These are phyloP conservation scores for Drosophila ironensis DNA, from an alignment of 1,140 invertebrate genomes.

Conservation along the genomic window DNA sequence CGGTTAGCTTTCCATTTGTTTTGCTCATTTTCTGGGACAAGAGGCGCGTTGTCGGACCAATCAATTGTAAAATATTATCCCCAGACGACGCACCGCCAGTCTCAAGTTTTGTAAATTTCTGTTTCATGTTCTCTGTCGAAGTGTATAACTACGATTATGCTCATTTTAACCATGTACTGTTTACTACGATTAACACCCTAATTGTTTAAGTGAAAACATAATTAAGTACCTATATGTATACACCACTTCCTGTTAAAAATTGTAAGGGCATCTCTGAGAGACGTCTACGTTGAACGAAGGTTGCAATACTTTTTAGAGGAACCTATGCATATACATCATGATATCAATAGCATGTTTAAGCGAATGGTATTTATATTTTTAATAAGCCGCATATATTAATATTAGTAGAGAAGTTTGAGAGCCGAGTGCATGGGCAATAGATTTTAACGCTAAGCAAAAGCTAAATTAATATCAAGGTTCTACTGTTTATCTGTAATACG, in stretches of 20 bases:
- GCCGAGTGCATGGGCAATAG: conserved; percentile 22
- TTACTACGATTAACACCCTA: conserved; percentile 5
- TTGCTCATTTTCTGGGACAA: conserved; percentile 20
- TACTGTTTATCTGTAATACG: conserved; percentile 12
- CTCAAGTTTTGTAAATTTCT: conserved; percentile 56
- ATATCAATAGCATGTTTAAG: conserved; percentile 58
- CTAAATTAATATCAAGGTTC: conserved; percentile 27
- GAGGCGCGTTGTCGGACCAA: conserved; percentile 52
- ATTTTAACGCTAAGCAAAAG: no score
- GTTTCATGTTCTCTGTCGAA: conserved; percentile 11
- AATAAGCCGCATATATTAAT: conserved; percentile 49
- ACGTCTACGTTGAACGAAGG: conserved; percentile 13
- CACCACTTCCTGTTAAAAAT: conserved; percentile 57
- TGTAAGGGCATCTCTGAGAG: conserved; percentile 33
- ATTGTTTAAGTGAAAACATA: conserved; percentile 26
- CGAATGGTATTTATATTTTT: conserved; percentile 60
- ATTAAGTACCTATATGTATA: conserved; percentile 36
- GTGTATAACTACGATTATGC: conserved; percentile 19
- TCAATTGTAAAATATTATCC: conserved; percentile 44
- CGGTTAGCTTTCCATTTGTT: conserved; percentile 12
- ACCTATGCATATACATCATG: conserved; percentile 42
- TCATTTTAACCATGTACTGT: conserved; percentile 8
- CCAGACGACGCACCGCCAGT: conserved; percentile 6
- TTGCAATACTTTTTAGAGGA: conserved; percentile 55
- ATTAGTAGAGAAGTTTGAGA: conserved; percentile 18